A percentile compares a stretch with the other conserved stretches of the same genome.
Evolutionary conservation across 2,888 invertebrate genomes (phyloP).

Genomic region (Rotaria sp.): DNA sequence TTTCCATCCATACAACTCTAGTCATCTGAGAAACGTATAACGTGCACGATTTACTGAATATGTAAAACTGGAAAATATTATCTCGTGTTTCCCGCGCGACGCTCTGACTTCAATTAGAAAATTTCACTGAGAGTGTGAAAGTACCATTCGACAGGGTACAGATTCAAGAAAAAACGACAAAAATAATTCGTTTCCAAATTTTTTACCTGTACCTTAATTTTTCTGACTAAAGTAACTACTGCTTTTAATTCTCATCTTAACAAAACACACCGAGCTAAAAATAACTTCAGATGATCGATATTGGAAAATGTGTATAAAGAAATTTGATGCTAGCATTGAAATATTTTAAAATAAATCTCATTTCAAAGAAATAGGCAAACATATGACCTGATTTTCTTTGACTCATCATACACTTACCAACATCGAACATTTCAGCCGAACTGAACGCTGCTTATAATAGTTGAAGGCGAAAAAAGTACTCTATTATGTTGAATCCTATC

Average conservation of each 20-base stretch:
- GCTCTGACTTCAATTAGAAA: no score
- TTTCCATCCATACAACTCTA: no score
- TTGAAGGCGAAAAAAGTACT: neutral
- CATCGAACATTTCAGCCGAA: neutral
- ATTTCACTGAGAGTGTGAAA: no score
- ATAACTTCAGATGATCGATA: neutral
- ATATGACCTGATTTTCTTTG: neutral
- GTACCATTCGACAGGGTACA: no score
- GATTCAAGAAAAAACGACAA: no score
- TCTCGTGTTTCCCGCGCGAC: no score
- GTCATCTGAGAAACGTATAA: no score
- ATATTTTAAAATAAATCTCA: neutral
- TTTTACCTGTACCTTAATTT: no score
- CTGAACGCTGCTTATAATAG: neutral
- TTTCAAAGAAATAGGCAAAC: neutral
- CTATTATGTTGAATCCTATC: neutral
- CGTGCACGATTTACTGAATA: no score
- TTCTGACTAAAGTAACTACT: neutral
- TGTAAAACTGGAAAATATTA: no score
- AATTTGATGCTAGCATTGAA: neutral
- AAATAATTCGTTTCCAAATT: no score
- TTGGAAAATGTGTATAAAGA: neutral
- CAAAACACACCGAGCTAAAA: neutral
- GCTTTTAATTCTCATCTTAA: neutral
- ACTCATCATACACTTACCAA: neutral